Base-by-base conservation (phyloP, 2,113 vertebrate species). In the Leptosomus discolor region DNA sequence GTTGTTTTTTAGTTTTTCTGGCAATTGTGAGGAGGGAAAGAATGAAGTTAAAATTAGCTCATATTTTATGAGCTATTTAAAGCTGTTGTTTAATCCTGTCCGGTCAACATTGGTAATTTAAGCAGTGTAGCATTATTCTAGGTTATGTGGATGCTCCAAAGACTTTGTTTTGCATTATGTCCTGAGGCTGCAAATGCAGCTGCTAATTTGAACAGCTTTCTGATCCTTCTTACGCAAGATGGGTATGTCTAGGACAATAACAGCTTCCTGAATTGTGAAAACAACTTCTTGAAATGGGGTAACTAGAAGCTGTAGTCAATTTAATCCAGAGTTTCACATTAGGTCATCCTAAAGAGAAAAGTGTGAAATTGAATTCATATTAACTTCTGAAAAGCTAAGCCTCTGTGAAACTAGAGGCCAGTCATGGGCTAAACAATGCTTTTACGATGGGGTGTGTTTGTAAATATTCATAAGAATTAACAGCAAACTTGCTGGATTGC, bases 41-140 rank as follows among this genome's bases (percentile, higher is more conserved):
- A 85, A 75, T 61, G 29, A 70, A 54, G 50, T 90, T 88, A 76
- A 96, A 94, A 88, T 86, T 76, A 90, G 74, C 70, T 92, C 7
- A 0, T 83, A 18, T 46, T 97, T 85, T 70, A 19, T 50, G 89
- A 76, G 48, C 80, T 82, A 24, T 74, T 53, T 74, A 67, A 93
- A 94, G 76, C 60, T 81, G 76, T 61, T 56, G 41, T 80, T 96
- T 97, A 90, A 94, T 36, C 60, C 79, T 70, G 46, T 93, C 50
- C 50, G 9, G 46, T 63, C 73, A 84, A 53, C 53, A 27, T 53
- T 36, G 43, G 74, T 43, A 51, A 15, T 82, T 65, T 58, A 45
- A 80, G 53, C 0, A 5, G 45, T 21, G 23, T 56, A 63, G 81
- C 37, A 39, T 74, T 81, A 63, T 86, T 92, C 51, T 53, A 22